Conservation (phyloP, 2,113 vertebrate species). For the Callospermophilus lateralis region DNA sequence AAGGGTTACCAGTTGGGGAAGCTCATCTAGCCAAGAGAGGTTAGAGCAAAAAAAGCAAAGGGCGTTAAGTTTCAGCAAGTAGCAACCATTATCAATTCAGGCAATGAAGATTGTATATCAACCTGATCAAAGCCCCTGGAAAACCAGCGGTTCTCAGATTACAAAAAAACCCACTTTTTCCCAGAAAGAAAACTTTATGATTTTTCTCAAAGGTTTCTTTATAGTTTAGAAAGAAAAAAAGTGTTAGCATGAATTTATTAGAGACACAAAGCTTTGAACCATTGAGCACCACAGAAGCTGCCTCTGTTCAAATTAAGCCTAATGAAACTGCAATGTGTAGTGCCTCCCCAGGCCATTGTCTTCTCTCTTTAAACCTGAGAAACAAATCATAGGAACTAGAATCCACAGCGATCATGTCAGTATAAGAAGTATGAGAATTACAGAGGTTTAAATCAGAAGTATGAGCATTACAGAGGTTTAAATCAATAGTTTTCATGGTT, state of each 20-base stretch:
- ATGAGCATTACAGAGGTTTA: slow-evolving; percentile 1
- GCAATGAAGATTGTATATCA: slow-evolving; percentile 52
- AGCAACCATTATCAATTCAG: slow-evolving; percentile 66
- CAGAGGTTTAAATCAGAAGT: slow-evolving; percentile 26
- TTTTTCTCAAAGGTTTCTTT: slow-evolving; percentile 72
- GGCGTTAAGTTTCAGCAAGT: slow-evolving; percentile 82
- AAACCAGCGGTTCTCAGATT: slow-evolving; percentile 42
- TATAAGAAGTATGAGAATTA: slow-evolving; percentile 26
- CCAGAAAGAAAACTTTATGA: slow-evolving; percentile 66
- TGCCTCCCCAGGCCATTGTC: neutral
- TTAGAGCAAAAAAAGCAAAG: slow-evolving; percentile 90
- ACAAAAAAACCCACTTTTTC: slow-evolving; percentile 77
- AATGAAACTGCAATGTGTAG: neutral
- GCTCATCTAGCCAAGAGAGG: slow-evolving; percentile 89
- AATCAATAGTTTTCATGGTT: neutral
- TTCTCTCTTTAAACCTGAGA: slow-evolving; percentile 48
- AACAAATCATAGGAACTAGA: slow-evolving; percentile 49
- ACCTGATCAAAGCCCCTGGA: slow-evolving; percentile 36
- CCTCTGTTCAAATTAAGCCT: slow-evolving; percentile 51
- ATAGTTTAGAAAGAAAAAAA: slow-evolving; percentile 70
- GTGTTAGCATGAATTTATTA: slow-evolving; percentile 73
- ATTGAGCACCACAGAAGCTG: slow-evolving; percentile 63
- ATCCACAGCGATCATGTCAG: neutral
- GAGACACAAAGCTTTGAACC: slow-evolving; percentile 67
- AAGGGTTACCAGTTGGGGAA: slow-evolving; percentile 92